phyloP scores from a whole-genome alignment of 2,113 vertebrate genomes.

The Chiloscyllium plagiosum region DNA sequence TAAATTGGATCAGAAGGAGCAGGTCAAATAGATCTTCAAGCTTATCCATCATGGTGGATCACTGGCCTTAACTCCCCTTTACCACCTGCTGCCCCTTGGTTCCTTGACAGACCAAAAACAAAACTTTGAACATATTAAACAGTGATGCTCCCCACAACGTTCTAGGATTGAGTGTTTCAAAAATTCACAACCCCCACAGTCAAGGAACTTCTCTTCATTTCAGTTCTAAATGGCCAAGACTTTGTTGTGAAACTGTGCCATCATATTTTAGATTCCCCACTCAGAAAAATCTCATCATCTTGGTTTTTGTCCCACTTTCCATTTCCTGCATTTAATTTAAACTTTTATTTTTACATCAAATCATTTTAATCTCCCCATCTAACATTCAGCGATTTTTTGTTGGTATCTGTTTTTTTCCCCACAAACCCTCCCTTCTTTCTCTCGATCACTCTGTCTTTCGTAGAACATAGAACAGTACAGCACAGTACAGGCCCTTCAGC shows the following conservation, averaged over 20 bases:
- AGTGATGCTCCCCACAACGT: no score
- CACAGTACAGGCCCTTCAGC: no score
- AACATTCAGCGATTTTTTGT: no score
- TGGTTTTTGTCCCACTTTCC: not conserved
- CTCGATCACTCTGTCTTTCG: not conserved
- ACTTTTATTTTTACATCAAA: not conserved
- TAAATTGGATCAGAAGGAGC: not conserved
- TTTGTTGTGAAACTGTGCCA: no score
- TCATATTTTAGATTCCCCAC: no score
- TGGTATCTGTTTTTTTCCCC: no score
- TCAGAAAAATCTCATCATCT: not conserved
- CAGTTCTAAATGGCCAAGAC: no score
- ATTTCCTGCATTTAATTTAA: not conserved
- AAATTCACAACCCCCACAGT: no score
- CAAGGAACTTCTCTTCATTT: no score
- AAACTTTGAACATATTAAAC: not conserved
- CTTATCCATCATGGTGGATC: no score
- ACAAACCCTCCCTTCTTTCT: not conserved
- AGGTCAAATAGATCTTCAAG: not conserved
- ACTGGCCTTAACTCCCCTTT: not conserved
- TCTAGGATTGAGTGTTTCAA: no score
- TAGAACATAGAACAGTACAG: not conserved
- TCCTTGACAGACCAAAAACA: not conserved
- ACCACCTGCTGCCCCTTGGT: not conserved
- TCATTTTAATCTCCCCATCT: not conserved